These are phyloP conservation scores for Choloepus hoffmanni DNA, from an alignment of 2,113 vertebrate species.

Conservation along the genomic window DNA sequence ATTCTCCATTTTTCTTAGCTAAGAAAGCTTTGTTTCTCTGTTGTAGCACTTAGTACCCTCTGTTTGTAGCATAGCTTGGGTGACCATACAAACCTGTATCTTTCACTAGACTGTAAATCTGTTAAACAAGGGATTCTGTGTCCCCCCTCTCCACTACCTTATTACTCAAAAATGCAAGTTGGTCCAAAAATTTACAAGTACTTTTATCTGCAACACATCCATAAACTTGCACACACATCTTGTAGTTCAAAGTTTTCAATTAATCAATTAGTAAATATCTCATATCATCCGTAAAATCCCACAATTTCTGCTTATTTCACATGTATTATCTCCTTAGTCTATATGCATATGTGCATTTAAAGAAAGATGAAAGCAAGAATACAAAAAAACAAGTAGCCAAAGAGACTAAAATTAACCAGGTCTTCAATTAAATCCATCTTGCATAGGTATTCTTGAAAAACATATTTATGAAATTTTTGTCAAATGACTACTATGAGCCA, in stretches of 20 bases:
- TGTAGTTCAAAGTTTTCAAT: background rate
- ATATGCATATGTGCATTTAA: background rate
- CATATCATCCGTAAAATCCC: background rate
- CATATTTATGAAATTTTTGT: background rate
- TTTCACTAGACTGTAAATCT: background rate
- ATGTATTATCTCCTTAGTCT: background rate
- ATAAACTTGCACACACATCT: background rate
- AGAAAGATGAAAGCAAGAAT: background rate
- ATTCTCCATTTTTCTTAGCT: background rate
- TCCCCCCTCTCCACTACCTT: background rate
- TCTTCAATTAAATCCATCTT: background rate
- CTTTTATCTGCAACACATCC: background rate
- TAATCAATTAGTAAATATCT: background rate
- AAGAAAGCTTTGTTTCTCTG: background rate
- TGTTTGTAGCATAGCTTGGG: background rate
- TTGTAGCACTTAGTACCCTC: background rate
- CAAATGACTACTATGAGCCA: background rate
- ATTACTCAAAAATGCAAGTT: background rate
- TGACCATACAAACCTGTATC: background rate
- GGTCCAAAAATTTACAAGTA: background rate
- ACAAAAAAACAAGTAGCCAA: background rate
- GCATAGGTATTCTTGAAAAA: background rate
- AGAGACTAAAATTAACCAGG: background rate
- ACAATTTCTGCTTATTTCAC: background rate
- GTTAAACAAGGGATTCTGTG: background rate